phyloP scores from a whole-genome alignment of 2,888 invertebrate species.

The Megastigmus dorsalis region DNA sequence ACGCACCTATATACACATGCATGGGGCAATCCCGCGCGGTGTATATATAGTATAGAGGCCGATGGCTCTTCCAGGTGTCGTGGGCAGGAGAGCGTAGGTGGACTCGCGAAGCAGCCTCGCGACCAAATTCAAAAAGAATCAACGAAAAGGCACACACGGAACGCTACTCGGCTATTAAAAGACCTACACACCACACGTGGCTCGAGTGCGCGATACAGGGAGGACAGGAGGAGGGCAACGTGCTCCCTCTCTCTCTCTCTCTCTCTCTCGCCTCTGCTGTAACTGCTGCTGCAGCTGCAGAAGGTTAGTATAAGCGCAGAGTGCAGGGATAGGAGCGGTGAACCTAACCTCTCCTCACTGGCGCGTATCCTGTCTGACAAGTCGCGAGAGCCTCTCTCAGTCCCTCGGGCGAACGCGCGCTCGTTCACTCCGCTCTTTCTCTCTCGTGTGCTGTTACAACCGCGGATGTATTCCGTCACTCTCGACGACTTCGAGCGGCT shows the following conservation, averaged over 20 bases:
- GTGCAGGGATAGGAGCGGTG: not conserved
- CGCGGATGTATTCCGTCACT: too few relatives aligned
- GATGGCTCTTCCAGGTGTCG: slow-evolving; percentile 1
- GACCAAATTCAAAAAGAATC: not conserved
- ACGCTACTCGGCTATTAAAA: too few relatives aligned
- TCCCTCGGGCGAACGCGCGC: not conserved
- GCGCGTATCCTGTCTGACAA: too few relatives aligned
- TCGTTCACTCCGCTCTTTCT: not conserved
- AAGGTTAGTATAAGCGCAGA: slow-evolving; percentile 6
- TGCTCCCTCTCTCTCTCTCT: too few relatives aligned
- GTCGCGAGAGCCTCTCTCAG: too few relatives aligned
- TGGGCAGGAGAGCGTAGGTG: not conserved
- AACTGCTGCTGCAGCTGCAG: too few relatives aligned
- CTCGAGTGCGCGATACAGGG: not conserved
- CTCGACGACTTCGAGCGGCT: not conserved
- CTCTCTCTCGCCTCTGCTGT: too few relatives aligned
- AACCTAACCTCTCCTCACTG: slow-evolving; percentile 15
- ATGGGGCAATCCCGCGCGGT: not conserved
- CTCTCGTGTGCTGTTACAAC: too few relatives aligned
- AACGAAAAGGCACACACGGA: too few relatives aligned
- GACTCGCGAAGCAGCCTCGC: not conserved
- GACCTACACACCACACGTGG: slow-evolving; percentile 1
- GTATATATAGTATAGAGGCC: too few relatives aligned
- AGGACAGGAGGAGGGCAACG: slow-evolving; percentile 13
- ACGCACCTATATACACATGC: too few relatives aligned